Conservation (phyloP, 1,140 invertebrate genomes). For the fruit fly (Drosophila melanogaster) region Release_6_plus_ISO1_MT NT_037436.4:10681501-10682000, state of each 20-base stretch:
- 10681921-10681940: slow-evolving; percentile 49
- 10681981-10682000: slow-evolving; percentile 66
- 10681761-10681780: slow-evolving; percentile 44
- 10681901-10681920: slow-evolving; percentile 76
- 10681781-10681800: background rate
- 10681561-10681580: no score
- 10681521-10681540: no score
- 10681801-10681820: background rate
- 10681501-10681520: no score
- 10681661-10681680: background rate
- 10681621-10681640: no score
- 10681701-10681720: slow-evolving; percentile 2
- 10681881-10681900: slow-evolving; percentile 55
- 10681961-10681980: slow-evolving; percentile 42
- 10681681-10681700: background rate
- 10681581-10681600: no score
- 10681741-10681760: slow-evolving; percentile 68
- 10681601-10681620: no score
- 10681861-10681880: slow-evolving; percentile 36
- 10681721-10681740: slow-evolving; percentile 1
- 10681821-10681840: slow-evolving; percentile 3
- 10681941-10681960: slow-evolving; percentile 32
- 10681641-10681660: no score
- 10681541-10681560: no score
- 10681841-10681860: slow-evolving; percentile 67